Percentiles rank a stretch among this genome's conserved stretches.
Evolutionary conservation across 2,888 invertebrate genomes (phyloP).

Genomic region (Panopea generosa): DNA sequence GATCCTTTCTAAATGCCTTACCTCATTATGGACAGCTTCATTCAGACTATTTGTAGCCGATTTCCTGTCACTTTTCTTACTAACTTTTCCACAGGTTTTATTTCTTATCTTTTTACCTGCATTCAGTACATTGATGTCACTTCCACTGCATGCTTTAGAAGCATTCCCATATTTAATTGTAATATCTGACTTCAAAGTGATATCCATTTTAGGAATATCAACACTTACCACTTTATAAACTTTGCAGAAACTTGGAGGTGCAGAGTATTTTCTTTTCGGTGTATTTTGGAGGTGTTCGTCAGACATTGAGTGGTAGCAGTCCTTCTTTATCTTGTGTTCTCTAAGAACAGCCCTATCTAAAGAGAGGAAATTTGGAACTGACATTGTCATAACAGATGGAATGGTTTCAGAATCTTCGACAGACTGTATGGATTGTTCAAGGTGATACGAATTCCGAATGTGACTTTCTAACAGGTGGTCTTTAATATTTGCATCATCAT

Average conservation of each 20-base stretch:
- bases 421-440: no score
- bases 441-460: not conserved
- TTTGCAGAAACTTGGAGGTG: conserved; percentile 40
- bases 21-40: not conserved
- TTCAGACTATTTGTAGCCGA: not conserved
- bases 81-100: not conserved
- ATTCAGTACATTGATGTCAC: not conserved
- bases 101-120: not conserved
- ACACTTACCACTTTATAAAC: conserved; percentile 50
- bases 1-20: not conserved
- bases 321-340: not conserved
- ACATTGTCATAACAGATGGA: not conserved
- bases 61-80: not conserved
- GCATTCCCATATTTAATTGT: not conserved
- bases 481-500: not conserved
- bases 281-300: conserved; percentile 13
- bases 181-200: not conserved
- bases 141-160: not conserved
- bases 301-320: conserved; percentile 11
- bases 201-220: conserved; percentile 46
- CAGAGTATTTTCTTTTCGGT: conserved; percentile 46
- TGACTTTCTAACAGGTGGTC: not conserved
- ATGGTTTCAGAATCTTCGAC: not conserved
- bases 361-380: conserved; percentile 18
- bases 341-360: conserved; percentile 9